These are phyloP conservation scores for Himantopus leucocephalus DNA, from an alignment of 2,113 vertebrate genomes.

Conservation along the genomic window DNA sequence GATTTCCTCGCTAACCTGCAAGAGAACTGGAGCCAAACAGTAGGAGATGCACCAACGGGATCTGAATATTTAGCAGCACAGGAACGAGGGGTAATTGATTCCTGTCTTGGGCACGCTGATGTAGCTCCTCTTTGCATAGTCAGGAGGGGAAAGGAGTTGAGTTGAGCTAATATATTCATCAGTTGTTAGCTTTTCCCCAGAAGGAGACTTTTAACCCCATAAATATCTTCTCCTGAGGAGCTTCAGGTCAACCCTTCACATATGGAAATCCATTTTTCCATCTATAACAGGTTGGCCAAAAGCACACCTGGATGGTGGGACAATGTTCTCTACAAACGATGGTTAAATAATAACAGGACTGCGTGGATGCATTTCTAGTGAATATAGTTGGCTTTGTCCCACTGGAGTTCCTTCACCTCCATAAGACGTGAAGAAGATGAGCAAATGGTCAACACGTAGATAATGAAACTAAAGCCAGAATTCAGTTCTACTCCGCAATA, in stretches of 20 bases:
- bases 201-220: neutral
- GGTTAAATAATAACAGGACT: neutral
- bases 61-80: conserved; percentile 1
- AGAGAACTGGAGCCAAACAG: neutral
- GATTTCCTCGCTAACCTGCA: conserved; percentile 42
- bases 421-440: neutral
- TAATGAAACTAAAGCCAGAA: neutral
- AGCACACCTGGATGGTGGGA: neutral
- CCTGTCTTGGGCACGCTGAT: neutral
- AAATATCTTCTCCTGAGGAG: neutral
- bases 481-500: neutral
- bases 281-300: neutral
- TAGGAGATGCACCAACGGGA: neutral
- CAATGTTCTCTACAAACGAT: neutral
- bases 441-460: neutral
- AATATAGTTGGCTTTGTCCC: neutral
- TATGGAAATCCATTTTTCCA: neutral
- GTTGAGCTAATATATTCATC: neutral
- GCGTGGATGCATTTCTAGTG: neutral
- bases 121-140: neutral
- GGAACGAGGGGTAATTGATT: conserved; percentile 25
- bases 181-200: neutral
- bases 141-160: neutral
- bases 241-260: neutral
- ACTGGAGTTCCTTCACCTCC: neutral